These are phyloP conservation scores for Bovichtus diacanthus DNA, from an alignment of 2,797 vertebrate species.

Conservation along the genomic window DNA sequence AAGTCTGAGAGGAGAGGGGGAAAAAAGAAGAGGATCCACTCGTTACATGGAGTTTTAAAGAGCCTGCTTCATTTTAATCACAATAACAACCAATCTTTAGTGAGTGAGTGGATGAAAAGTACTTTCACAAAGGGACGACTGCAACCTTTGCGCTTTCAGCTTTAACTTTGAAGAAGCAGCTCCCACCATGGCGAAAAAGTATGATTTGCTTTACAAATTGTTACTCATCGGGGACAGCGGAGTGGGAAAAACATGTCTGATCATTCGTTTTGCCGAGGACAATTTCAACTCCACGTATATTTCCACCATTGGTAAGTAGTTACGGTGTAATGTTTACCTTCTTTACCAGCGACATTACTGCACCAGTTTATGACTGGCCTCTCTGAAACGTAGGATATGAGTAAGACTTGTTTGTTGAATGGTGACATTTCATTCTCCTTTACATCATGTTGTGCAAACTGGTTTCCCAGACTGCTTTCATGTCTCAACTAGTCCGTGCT, in stretches of 20 bases:
- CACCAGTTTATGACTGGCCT: conserved; percentile 15
- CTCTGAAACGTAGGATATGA: conserved; percentile 14
- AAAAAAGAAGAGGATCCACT: conserved; percentile 25
- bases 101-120: conserved; percentile 26
- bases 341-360: conserved; percentile 5
- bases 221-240: conserved; percentile 97
- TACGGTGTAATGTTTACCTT: neutral
- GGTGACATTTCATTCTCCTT: conserved; percentile 43
- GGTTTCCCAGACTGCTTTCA: conserved; percentile 60
- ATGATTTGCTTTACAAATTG: conserved; percentile 96
- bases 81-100: neutral
- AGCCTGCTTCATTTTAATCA: neutral
- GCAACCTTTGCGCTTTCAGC: neutral
- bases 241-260: conserved; percentile 95
- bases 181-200: conserved; percentile 92
- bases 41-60: conserved; percentile 27
- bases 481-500: conserved; percentile 76
- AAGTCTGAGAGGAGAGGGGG: conserved; percentile 50
- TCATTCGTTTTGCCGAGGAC: conserved; percentile 95
- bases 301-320: conserved; percentile 93
- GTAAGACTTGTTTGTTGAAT: conserved; percentile 9
- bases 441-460: conserved; percentile 42
- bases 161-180: conserved; percentile 29
- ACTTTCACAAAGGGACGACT: neutral
- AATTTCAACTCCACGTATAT: conserved; percentile 97